Percentiles rank a stretch among this genome's conserved stretches.
These are phyloP conservation scores for Setipinna tenuifilis DNA, from an alignment of 2,797 vertebrate genomes.

Conservation along the genomic window DNA sequence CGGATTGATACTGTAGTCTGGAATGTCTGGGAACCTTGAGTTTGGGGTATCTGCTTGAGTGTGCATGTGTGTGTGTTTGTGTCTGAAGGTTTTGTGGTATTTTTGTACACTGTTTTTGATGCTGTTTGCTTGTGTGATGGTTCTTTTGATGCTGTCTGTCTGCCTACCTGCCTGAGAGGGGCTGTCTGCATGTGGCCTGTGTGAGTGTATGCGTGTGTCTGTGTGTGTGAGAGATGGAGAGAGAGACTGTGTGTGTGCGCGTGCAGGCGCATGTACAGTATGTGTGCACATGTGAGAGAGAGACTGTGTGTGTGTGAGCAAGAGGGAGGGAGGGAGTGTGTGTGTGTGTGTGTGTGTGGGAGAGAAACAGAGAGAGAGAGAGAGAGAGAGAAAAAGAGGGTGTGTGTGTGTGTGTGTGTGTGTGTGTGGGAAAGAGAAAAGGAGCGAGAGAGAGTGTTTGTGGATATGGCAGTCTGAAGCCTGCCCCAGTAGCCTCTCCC, in stretches of 20 bases:
- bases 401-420: neutral
- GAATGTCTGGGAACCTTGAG: too few relatives aligned
- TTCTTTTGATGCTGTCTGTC: conserved; percentile 15
- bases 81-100: neutral
- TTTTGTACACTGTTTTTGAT: conserved; percentile 36
- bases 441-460: neutral
- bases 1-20: too few relatives aligned
- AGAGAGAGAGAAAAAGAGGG: conserved; percentile 31
- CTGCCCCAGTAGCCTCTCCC: neutral
- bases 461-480: neutral
- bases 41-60: neutral
- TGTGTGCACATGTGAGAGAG: conserved; percentile 9
- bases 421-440: neutral
- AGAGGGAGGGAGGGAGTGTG: too few relatives aligned
- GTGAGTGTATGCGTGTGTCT: conserved; percentile 25
- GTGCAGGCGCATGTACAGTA: neutral
- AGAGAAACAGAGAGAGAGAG: neutral
- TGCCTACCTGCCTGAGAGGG: neutral
- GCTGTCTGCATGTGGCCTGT: neutral
- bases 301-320: too few relatives aligned
- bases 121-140: neutral
- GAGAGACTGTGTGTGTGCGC: neutral
- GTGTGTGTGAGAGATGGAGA: conserved; percentile 8
- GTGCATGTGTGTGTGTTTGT: neutral
- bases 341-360: neutral